phyloP scores from a whole-genome alignment of 2,888 invertebrate species.

The Thera britannica region DNA sequence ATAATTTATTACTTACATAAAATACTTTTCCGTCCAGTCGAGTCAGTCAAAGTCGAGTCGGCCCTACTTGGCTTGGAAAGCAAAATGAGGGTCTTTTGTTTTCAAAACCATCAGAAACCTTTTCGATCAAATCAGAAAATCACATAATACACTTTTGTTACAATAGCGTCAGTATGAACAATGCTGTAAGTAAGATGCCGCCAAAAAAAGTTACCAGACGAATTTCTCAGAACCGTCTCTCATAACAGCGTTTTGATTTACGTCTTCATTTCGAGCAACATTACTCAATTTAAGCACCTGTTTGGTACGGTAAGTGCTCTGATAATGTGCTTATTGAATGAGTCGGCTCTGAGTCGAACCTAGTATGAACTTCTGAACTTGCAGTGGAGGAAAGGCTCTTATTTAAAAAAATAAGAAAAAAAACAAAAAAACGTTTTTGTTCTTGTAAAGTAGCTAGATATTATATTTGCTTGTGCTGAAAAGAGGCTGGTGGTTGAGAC shows the following conservation, averaged over 20 bases:
- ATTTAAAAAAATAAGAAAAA: neutral
- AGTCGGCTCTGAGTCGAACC: slow-evolving; percentile 21
- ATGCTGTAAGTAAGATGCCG: neutral
- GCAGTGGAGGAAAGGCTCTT: slow-evolving; percentile 4
- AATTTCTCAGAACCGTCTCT: slow-evolving; percentile 32
- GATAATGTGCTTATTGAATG: slow-evolving; percentile 40
- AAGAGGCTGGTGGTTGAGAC: no score
- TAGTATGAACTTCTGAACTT: slow-evolving; percentile 14
- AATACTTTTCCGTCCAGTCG: no score
- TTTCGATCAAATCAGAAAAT: no score
- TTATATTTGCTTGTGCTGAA: no score
- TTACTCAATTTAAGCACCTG: slow-evolving; percentile 41
- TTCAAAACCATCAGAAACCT: no score
- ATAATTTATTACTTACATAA: no score
- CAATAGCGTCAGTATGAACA: neutral
- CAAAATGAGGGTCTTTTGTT: no score
- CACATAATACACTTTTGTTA: no score
- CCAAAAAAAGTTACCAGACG: slow-evolving; percentile 21
- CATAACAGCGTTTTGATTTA: slow-evolving; percentile 37
- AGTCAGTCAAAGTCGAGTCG: no score
- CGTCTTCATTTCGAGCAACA: slow-evolving; percentile 35
- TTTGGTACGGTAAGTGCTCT: slow-evolving; percentile 36
- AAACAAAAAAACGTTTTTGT: no score
- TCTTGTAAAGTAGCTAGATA: neutral
- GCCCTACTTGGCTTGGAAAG: no score